Base-by-base conservation (phyloP, 2,113 vertebrate species). In the Grammomys dolichurus region DNA sequence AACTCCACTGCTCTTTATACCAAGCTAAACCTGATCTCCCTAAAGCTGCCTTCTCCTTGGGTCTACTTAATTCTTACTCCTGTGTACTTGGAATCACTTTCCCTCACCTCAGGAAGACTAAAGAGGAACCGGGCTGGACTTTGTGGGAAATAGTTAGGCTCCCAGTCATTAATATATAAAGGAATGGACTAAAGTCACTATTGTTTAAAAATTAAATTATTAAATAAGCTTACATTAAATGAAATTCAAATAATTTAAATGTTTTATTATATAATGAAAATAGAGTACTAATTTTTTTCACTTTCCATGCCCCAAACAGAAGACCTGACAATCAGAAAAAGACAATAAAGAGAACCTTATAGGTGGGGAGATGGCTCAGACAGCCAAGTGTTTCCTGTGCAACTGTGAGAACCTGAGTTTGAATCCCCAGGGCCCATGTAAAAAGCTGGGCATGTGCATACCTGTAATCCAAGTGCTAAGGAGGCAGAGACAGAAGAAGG, bases 221-320 rank as follows among this genome's bases (percentile, higher is more conserved):
- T 85, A 10, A 82, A 46, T 88, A 93, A 58, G 51, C 33, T 97
- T 97, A 67, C 67, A 56, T 96, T 78, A 84, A 97, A 96, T 95
- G 94, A 96, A 93, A 89, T 91, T 85, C 82, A 94, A 78, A 43
- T 76, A 90, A 95, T 92, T 95, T 60, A 46, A 63, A 58, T 92
- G 19, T 84, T 94, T 95, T 95, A 95, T 93, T 97, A 93, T 8
- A 70, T 43, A 95, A 16, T 84, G 82, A 65, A 95, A 96, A 60
- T 10, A 70, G 93, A 91, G 65, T 80, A 72, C 24, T 70, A 58
- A 19, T 31, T 76, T 48, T 87, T 89, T 77, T 89, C 5, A 95
- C 36, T 24, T 94, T 92, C 77, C 40, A 51, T 91, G 58, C 72
- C 87, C 93, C 17, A 87, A 87, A 94, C 92, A 88, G 20, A 82